Conservation (phyloP, 2,797 vertebrate genomes). For the Anas flavirostris region DNA sequence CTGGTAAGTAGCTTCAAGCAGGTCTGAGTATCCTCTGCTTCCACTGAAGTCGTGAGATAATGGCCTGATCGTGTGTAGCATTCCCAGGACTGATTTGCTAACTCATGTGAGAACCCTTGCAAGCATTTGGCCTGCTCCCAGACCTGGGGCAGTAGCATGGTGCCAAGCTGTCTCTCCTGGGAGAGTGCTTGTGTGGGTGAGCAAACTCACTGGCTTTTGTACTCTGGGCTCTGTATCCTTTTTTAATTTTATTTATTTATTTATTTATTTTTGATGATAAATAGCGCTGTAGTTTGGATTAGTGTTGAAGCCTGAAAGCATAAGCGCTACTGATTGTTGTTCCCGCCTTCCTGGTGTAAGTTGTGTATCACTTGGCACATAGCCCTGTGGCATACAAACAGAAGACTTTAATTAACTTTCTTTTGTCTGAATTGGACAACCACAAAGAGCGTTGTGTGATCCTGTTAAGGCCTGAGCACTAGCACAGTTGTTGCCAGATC, state of each 20-base stretch:
- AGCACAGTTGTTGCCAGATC: accelerated
- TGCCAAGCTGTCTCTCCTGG: neutral
- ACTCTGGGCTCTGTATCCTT: accelerated
- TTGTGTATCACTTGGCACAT: accelerated
- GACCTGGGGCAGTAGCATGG: accelerated
- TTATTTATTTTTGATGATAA: too few relatives aligned
- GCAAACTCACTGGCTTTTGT: neutral
- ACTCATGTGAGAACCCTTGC: neutral
- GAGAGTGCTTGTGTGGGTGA: accelerated
- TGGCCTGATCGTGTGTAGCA: accelerated
- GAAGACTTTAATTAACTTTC: neutral
- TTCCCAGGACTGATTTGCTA: neutral
- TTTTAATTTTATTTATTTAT: too few relatives aligned
- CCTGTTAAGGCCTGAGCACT: accelerated
- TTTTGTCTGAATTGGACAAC: neutral
- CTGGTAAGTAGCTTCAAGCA: neutral
- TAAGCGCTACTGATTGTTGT: neutral
- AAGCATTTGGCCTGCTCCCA: neutral
- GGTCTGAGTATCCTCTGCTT: neutral
- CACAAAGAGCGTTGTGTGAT: accelerated
- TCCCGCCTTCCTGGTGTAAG: neutral
- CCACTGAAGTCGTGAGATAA: neutral
- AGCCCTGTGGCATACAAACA: neutral
- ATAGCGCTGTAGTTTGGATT: neutral
- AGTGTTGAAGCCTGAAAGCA: neutral